Evolutionary conservation across 1,140 invertebrate genomes (phyloP), one percentile per base, ranked within the genome.

Genomic region (Cyphomyrmex costatus): DNA sequence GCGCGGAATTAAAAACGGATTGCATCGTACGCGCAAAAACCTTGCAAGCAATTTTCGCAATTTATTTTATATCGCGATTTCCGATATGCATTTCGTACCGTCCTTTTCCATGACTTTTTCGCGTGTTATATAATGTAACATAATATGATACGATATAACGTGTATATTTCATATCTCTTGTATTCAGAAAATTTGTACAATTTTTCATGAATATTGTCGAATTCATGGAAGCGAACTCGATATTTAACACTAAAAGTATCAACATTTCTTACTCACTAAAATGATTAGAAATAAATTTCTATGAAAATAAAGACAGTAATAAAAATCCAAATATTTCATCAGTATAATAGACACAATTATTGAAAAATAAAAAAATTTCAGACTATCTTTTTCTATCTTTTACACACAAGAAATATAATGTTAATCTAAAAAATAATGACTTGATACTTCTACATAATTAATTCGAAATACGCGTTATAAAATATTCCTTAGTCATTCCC

Each of bases 1-100:
- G 65, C 63, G 21, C 30, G 78, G 65, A 80, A 80, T 80, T 80
- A 80, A 80, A 80, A 80, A 70, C 21, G 21, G 49, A 70, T 80
- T 33, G 46, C 49, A 42, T 16, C 65, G 65, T n/a, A 36, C 65
- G 53, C n/a, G 49, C 53, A 80, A 80, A 80, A 80, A 80, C 68
- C 49, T 58, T 56, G 24, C 42, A n/a, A 66, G 30, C 49, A 80
- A 80, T 80, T 80, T 80, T 80, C 63, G 30, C 65, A 51, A 63
- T 61, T 53, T 80, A 80, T 80, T 80, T 71, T 80, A 51, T n/a
- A 30, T 56, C 49, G 51, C 46, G 21, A 80, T 80, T 80, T 80
- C 21, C 61, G 63, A 70, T 70, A 80, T 21, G 65, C 21, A 10
- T 30, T 30, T 36, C 33, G 51, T 30, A 36, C 58, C 77, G 27